A percentile compares a stretch with the other conserved stretches of the same genome.
phyloP scores from a whole-genome alignment of 2,113 vertebrate genomes.

The Hyaena hyaena region DNA sequence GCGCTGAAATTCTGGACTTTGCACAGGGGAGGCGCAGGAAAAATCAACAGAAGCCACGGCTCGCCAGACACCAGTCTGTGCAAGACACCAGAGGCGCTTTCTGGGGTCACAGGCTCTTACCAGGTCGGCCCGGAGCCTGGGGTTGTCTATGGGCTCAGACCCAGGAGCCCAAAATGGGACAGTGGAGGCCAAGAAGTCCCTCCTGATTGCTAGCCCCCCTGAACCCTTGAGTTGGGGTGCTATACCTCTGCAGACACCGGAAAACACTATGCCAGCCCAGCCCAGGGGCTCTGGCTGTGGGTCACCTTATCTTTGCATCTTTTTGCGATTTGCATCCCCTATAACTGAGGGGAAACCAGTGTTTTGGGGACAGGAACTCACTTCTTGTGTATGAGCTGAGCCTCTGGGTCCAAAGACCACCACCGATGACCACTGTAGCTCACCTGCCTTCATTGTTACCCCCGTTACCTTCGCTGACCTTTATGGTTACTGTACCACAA shows the following conservation, averaged over 20 bases:
- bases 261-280: not conserved
- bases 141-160: not conserved
- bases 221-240: not conserved
- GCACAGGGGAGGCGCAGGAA: not conserved
- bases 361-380: not conserved
- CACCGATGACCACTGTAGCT: not conserved
- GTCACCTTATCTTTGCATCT: not conserved
- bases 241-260: not conserved
- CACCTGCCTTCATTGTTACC: not conserved
- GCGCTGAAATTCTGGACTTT: not conserved
- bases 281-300: not conserved
- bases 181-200: not conserved
- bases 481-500: not conserved
- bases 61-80: not conserved
- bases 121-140: not conserved
- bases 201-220: not conserved
- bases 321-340: not conserved
- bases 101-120: not conserved
- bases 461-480: not conserved
- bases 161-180: not conserved
- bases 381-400: not conserved
- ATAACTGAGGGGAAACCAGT: not conserved
- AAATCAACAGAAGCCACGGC: not conserved
- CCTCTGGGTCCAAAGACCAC: not conserved
- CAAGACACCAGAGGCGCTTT: not conserved